Evolutionary conservation across 2,113 vertebrate species (phyloP), one percentile per base, ranked within the genome.

Genomic region (Odocoileus hemionus): DNA sequence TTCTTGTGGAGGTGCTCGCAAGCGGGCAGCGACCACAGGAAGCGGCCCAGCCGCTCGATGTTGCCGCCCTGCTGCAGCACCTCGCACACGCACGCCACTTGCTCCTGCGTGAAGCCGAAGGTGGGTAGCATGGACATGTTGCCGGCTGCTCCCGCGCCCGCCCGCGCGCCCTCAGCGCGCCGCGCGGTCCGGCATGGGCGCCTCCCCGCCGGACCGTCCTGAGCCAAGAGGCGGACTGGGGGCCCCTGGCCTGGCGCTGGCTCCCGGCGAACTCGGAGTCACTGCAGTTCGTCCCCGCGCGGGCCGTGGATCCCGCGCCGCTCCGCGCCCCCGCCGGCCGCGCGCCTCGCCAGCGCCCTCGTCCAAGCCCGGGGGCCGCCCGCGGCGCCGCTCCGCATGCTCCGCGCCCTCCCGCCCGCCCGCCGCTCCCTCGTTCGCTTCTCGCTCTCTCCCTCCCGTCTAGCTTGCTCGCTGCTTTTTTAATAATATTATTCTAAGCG

Each of bases 401-500:
- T 98, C 97, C 76, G 95, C 92, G 96, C 80, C 92, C 86, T 88
- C 92, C 96, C 88, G 88, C 89, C 88, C 78, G 86, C 79, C n/a
- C 86, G 26, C 76, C 91, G 82, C 89, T 97, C 95, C 87, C 95
- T 91, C 43, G 83, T 60, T 89, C 1, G 58, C 43, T 55, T 52
- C 95, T 97, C 17, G n/a, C 97, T 93, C 95, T 96, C 97, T 96
- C 98, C 97, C 97, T 95, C 98, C 97, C 82, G 96, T 96, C 92
- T 97, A 98, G 95, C 97, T 96, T 67, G 60, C 84, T 97, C 28
- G 57, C 90, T 88, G 92, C 97, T 98, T 99, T 99, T 99, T 99
- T 99, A 99, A 99, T 99, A 99, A 99, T 99, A 99, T 99, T 99
- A 99, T 99, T 99, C 99, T 99, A 99, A 99, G 99, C 99, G 99